phyloP scores from a whole-genome alignment of 1,140 invertebrate species.

The Ceratosolen fusciceps region DNA sequence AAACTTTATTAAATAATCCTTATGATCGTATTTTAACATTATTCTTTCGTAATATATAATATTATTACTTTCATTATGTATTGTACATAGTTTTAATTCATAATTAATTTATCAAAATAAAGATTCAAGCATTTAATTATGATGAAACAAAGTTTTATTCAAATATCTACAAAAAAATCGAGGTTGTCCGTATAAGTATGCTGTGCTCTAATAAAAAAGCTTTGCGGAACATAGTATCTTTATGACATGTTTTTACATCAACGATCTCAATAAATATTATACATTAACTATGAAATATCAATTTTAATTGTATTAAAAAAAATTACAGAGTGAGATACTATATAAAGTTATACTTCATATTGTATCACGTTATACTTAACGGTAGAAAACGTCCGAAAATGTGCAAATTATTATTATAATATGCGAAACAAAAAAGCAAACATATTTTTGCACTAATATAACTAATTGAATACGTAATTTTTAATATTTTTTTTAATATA shows the following conservation, averaged over 20 bases:
- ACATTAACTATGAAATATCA: constrained; percentile 29
- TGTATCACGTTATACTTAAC: constrained; percentile 21
- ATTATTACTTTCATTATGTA: not conserved
- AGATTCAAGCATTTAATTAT: not conserved
- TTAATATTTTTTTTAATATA: constrained; percentile 6
- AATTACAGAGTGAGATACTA: constrained; percentile 39
- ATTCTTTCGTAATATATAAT: not conserved
- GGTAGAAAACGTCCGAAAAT: constrained; percentile 46
- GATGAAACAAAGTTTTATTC: not conserved
- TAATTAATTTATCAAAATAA: not conserved
- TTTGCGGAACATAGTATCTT: not conserved
- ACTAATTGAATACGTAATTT: constrained; percentile 26
- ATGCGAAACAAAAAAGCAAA: constrained; percentile 32
- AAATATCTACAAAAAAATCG: not conserved
- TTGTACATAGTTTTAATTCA: not conserved
- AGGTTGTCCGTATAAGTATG: constrained; percentile 25
- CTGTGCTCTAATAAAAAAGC: not conserved
- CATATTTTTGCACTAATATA: constrained; percentile 51
- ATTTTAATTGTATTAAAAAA: constrained; percentile 17
- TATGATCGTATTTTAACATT: not conserved
- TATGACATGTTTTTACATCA: constrained; percentile 3
- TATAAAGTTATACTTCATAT: constrained; percentile 22
- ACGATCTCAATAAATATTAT: constrained; percentile 24
- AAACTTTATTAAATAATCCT: too few species aligned
- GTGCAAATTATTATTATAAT: constrained; percentile 49